A percentile compares a stretch with the other conserved stretches of the same genome.
Evolutionary conservation across 1,140 invertebrate species (phyloP).

Genomic region (Rhynchophorus ferrugineus): DNA sequence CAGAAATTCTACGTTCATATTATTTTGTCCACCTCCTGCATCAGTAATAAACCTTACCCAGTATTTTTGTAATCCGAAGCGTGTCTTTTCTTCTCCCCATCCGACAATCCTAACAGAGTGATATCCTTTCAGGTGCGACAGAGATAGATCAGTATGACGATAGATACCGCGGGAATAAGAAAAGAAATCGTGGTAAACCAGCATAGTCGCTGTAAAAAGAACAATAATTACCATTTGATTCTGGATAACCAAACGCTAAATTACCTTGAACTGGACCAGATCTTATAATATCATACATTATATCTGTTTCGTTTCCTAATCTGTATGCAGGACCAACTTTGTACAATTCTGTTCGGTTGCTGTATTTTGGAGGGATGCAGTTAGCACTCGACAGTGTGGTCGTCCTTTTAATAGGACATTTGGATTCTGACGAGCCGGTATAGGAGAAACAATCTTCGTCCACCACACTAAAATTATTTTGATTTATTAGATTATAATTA

Average conservation of each 20-base stretch:
- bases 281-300: slow-evolving; percentile 83
- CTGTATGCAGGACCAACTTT: slow-evolving; percentile 79
- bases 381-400: slow-evolving; percentile 46
- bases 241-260: neutral
- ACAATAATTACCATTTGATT: neutral
- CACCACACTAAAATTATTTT: slow-evolving; percentile 53
- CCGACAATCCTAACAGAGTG: slow-evolving; percentile 88
- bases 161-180: slow-evolving; percentile 80
- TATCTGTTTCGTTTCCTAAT: slow-evolving; percentile 68
- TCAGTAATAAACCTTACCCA: slow-evolving; percentile 60
- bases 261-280: slow-evolving; percentile 93
- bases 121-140: slow-evolving; percentile 55
- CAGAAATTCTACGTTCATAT: neutral
- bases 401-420: slow-evolving; percentile 50
- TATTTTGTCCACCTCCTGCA: slow-evolving; percentile 1
- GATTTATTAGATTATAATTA: no score
- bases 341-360: slow-evolving; percentile 54
- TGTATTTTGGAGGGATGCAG: slow-evolving; percentile 45
- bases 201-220: slow-evolving; percentile 75
- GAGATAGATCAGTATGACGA: slow-evolving; percentile 52
- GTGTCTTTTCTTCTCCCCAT: slow-evolving; percentile 71
- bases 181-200: slow-evolving; percentile 85
- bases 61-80: slow-evolving; percentile 59
- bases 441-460: slow-evolving; percentile 79
- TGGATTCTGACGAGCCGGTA: slow-evolving; percentile 46